Percentiles rank a stretch among this genome's conserved stretches.
Conservation (phyloP, 1,140 invertebrate genomes). For the Lerema accius region DNA sequence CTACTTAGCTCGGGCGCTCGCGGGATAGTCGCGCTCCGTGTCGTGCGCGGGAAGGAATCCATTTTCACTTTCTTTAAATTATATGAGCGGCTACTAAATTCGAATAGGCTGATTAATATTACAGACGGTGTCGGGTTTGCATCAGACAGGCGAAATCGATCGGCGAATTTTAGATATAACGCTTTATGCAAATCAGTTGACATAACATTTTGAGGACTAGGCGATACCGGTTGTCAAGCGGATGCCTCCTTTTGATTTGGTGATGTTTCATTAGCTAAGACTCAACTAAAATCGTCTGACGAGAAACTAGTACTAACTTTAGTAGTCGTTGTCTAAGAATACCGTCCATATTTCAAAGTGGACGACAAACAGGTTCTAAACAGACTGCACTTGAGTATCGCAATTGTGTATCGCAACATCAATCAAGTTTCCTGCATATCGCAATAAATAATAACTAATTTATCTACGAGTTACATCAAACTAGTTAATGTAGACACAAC, state of each 20-base stretch:
- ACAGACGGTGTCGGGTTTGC: conserved; percentile 38
- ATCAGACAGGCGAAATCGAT: conserved; percentile 44
- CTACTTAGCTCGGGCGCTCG: conserved; percentile 44
- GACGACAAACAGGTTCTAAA: conserved; percentile 27
- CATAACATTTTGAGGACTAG: conserved; percentile 29
- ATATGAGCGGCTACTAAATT: conserved; percentile 59
- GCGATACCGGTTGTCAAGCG: not conserved
- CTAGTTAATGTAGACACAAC: not conserved
- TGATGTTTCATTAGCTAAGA: not conserved
- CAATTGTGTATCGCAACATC: conserved; percentile 24
- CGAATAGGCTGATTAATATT: conserved; percentile 50
- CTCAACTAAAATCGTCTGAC: no score
- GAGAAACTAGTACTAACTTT: not conserved
- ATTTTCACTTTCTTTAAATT: conserved; percentile 76
- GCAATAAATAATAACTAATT: conserved; percentile 32
- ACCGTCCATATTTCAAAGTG: conserved; percentile 19
- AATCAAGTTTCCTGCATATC: conserved; percentile 31
- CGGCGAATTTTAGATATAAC: conserved; percentile 35
- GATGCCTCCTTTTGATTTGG: conserved; percentile 8
- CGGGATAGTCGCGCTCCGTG: conserved; percentile 43
- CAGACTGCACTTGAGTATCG: conserved; percentile 22
- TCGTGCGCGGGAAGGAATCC: conserved; percentile 46
- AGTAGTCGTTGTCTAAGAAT: conserved; percentile 14
- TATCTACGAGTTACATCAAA: conserved; percentile 13
- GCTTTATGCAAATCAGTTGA: conserved; percentile 28